A percentile compares a stretch with the other conserved stretches of the same genome.
phyloP scores from a whole-genome alignment of 2,888 invertebrate species.

The Leptothorax acervorum region DNA sequence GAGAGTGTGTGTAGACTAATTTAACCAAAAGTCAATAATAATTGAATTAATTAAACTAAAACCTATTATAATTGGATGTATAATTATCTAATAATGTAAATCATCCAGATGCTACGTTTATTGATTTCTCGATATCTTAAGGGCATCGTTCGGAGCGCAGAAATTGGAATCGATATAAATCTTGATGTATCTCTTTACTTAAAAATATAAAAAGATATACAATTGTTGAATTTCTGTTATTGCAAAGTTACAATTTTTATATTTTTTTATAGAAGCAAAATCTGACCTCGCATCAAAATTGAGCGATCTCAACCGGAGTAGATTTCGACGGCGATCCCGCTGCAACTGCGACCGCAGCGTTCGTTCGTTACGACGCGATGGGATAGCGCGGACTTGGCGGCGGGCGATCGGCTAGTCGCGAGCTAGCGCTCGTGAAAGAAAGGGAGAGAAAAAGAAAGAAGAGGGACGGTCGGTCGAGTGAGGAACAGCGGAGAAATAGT shows the following conservation, averaged over 20 bases:
- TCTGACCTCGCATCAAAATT: neutral
- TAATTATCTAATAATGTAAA: constrained; percentile 14
- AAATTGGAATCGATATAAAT: neutral
- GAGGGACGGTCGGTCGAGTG: constrained; percentile 45
- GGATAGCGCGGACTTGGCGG: constrained; percentile 61
- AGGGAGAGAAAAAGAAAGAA: constrained; percentile 58
- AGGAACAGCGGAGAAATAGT: constrained; percentile 35
- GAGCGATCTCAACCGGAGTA: constrained; percentile 18
- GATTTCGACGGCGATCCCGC: constrained; percentile 34
- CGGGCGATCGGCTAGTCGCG: constrained; percentile 57
- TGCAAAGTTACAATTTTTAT: neutral
- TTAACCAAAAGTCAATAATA: neutral
- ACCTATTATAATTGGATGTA: constrained; percentile 10
- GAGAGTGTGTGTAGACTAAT: neutral
- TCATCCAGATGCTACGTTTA: neutral
- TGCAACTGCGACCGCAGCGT: constrained; percentile 34
- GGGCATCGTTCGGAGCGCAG: neutral
- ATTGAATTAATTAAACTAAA: constrained; percentile 21
- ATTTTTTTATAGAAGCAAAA: neutral
- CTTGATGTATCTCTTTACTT: neutral
- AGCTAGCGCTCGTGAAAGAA: constrained; percentile 66
- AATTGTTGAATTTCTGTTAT: neutral
- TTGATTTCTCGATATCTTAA: neutral
- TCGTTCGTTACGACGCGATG: constrained; percentile 59
- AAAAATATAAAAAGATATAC: neutral